phyloP scores from a whole-genome alignment of 2,888 invertebrate genomes.

The Achlya flavicornis region DNA sequence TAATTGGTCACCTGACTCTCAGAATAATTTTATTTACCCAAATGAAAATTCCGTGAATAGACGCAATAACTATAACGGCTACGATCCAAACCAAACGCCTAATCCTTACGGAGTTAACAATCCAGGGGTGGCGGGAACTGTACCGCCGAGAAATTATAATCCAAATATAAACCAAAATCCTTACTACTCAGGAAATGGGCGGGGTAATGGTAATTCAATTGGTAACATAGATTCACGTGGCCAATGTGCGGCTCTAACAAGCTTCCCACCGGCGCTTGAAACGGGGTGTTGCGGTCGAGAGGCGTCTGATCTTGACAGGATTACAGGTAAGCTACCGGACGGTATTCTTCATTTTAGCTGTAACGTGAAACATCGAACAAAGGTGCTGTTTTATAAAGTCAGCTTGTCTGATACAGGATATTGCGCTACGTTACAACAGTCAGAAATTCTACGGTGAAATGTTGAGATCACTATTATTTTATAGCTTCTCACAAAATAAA shows the following conservation, averaged over 20 bases:
- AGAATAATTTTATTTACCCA: background rate
- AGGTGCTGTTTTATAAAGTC: constrained; percentile 26
- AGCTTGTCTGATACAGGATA: constrained; percentile 19
- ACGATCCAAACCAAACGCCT: background rate
- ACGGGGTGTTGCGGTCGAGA: constrained; percentile 71
- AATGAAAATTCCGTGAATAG: background rate
- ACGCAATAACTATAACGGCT: background rate
- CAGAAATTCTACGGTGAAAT: background rate
- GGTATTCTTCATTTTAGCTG: constrained; percentile 23
- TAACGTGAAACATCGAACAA: constrained; percentile 32
- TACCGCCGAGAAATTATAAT: constrained; percentile 8
- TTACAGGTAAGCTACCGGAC: constrained; percentile 54
- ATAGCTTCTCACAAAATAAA: too few relatives aligned
- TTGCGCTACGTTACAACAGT: constrained; percentile 22
- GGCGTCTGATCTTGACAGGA: constrained; percentile 56
- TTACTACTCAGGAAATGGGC: constrained; percentile 8
- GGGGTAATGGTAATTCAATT: constrained; percentile 25
- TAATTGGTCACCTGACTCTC: background rate
- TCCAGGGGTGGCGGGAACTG: background rate
- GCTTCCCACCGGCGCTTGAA: constrained; percentile 59
- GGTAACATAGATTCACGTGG: constrained; percentile 27
- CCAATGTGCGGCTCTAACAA: constrained; percentile 55
- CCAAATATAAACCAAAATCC: constrained; percentile 10
- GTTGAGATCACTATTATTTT: too few relatives aligned
- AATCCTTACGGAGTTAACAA: background rate